A percentile compares a stretch with the other conserved stretches of the same genome.
phyloP scores from a whole-genome alignment of 2,113 vertebrate species.

The Tyrannus savana region DNA sequence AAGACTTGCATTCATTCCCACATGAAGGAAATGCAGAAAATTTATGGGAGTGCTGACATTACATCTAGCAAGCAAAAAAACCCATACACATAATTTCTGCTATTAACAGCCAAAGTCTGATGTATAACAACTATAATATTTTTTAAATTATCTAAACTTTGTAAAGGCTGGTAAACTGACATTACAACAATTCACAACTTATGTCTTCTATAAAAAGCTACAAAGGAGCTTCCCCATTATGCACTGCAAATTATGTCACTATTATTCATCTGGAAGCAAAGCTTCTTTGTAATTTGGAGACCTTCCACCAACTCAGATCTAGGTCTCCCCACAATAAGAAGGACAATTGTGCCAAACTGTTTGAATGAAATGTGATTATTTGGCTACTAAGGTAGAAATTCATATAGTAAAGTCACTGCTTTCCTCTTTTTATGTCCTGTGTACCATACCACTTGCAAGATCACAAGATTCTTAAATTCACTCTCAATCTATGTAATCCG shows the following conservation, averaged over 20 bases:
- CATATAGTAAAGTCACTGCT: background rate
- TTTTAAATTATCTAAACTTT: background rate
- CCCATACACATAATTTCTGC: background rate
- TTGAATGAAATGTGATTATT: conserved; percentile 55
- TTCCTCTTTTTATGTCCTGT: background rate
- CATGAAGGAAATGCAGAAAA: conserved; percentile 26
- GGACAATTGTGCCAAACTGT: conserved; percentile 5
- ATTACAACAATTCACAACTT: background rate
- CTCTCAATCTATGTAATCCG: background rate
- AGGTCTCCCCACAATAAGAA: conserved; percentile 23
- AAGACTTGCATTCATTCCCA: background rate
- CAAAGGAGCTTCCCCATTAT: background rate
- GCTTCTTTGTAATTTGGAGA: background rate
- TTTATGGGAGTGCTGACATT: background rate
- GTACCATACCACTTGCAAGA: background rate
- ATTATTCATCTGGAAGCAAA: background rate
- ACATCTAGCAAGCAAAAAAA: conserved; percentile 2
- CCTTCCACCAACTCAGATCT: conserved; percentile 29
- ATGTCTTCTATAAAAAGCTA: background rate
- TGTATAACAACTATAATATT: background rate
- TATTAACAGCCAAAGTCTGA: background rate
- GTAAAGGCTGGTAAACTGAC: background rate
- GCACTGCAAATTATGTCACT: background rate
- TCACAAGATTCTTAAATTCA: background rate
- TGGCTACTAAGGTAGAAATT: conserved; percentile 3